Percentiles rank a stretch among this genome's conserved stretches.
phyloP scores from a whole-genome alignment of 2,113 vertebrate species.

The Dasyprocta punctata region DNA sequence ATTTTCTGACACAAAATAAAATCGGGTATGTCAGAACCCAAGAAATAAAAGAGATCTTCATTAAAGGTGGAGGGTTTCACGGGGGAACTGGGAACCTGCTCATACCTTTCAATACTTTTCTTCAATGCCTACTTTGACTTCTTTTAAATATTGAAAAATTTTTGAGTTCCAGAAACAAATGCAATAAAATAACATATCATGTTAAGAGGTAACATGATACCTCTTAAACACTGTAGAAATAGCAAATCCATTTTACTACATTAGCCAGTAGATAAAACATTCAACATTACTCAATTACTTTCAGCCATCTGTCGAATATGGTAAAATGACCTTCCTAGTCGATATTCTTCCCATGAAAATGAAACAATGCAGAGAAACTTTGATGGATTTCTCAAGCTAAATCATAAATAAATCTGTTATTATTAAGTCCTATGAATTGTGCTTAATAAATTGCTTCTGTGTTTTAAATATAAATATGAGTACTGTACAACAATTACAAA shows the following conservation, averaged over 20 bases:
- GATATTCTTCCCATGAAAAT: not conserved
- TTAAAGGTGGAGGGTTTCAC: not conserved
- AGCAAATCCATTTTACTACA: not conserved
- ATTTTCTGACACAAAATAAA: slow-evolving; percentile 3
- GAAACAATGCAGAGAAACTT: not conserved
- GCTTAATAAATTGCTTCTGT: not conserved
- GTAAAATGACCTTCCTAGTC: not conserved
- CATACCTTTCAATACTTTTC: not conserved
- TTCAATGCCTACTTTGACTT: not conserved
- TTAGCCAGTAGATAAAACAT: not conserved
- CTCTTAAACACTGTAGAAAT: not conserved
- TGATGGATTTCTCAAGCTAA: not conserved
- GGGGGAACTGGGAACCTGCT: not conserved
- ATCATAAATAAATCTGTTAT: not conserved
- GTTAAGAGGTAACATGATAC: no score
- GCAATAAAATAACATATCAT: not conserved
- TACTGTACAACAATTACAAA: not conserved
- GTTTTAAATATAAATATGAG: not conserved
- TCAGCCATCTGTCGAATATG: not conserved
- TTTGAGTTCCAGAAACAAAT: slow-evolving; percentile 1
- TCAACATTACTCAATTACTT: not conserved
- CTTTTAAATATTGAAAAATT: not conserved
- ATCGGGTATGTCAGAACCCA: not conserved
- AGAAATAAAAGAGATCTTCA: not conserved
- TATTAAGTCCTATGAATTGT: not conserved